Evolutionary conservation across 2,888 invertebrate species (phyloP), one percentile per base, ranked within the genome.

Genomic region (Stictocephala bisonia): DNA sequence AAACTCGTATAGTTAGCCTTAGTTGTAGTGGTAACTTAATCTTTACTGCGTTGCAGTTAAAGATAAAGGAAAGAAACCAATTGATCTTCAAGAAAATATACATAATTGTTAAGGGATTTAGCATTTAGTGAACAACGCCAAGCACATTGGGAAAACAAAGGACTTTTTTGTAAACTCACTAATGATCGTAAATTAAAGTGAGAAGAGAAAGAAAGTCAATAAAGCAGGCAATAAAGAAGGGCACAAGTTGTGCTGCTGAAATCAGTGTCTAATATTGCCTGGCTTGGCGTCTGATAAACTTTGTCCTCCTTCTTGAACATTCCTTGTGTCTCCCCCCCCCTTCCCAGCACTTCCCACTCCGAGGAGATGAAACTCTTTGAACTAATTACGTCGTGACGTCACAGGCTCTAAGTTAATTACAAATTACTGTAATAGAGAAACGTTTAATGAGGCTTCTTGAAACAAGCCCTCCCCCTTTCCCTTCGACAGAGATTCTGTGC

Each of bases 371-470:
- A 60, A 60, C 56, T 69, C 69, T 69, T 53, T 69, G 40, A 53
- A 53, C 69, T 53, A 69, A 69, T 69, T 69, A 71, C 58, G 53
- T 29, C 56, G 56, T 58, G 70, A 71, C 70, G 70, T 58, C 70
- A 35, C 20, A 48, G 20, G 48, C 74, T 74, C 79, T 76, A 80
- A 81, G 80, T 81, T 81, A 81, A 81, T 81, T 81, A 81, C 81
- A 81, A 81, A 81, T 81, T 80, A 80, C 80, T 80, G 80, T 81
- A 81, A 81, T 81, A 79, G 81, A 81, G 81, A 80, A 81, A 81
- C 78, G 81, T n/a, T 81, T 81, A 80, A 81, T 80, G 80, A 80
- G 80, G 80, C 78, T 79, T 76, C 78, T 78, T 79, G n/a, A n/a
- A n/a, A n/a, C 77, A 77, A 75, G 74, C 74, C 73, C 76, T 68